These are phyloP conservation scores for Yasuhikotakia modesta DNA, from an alignment of 2,797 vertebrate genomes.

Conservation along the genomic window DNA sequence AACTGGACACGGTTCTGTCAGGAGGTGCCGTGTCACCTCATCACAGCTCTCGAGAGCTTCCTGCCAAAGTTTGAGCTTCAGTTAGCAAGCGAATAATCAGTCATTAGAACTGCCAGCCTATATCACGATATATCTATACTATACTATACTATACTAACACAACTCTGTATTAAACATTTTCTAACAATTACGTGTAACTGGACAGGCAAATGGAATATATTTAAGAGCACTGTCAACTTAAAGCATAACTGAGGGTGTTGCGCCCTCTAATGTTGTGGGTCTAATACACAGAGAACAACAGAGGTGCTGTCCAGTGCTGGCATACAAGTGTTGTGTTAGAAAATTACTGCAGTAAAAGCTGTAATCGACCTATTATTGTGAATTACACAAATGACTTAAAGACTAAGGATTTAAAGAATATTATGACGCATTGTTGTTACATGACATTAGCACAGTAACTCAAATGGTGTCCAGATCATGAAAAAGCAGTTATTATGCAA, in stretches of 20 bases:
- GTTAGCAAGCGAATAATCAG: conserved; percentile 89
- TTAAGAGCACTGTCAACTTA: neutral
- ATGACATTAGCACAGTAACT: no score
- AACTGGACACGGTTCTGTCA: conserved; percentile 7
- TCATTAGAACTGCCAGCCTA: no score
- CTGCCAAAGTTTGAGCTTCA: conserved; percentile 90
- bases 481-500: no score
- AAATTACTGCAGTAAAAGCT: no score
- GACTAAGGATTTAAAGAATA: neutral
- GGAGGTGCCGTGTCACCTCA: conserved; percentile 76
- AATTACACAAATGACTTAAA: no score
- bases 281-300: neutral
- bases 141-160: no score
- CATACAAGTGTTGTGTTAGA: no score
- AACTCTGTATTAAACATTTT: no score
- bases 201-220: conserved; percentile 37
- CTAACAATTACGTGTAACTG: neutral
- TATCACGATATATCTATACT: no score
- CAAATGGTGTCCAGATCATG: no score
- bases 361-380: no score
- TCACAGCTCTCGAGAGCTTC: conserved; percentile 89
- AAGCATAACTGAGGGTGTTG: conserved; percentile 13
- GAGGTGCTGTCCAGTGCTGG: neutral
- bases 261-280: conserved; percentile 45
- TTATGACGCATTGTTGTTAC: no score